Evolutionary conservation across 2,113 vertebrate genomes (phyloP), one percentile per base, ranked within the genome.

Genomic region (Dasyurus viverrinus): DNA sequence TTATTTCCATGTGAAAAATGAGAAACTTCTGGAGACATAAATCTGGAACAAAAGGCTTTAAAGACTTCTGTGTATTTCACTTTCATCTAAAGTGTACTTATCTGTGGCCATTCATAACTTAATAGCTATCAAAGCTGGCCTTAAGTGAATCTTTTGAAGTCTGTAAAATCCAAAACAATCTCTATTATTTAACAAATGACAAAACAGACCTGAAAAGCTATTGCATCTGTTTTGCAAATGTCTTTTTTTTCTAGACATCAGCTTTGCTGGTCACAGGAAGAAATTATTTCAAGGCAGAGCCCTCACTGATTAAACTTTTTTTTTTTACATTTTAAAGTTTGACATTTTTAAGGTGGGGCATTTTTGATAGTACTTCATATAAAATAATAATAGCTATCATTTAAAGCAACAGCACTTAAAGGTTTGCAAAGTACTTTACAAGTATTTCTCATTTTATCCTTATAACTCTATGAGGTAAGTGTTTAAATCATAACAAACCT

Each of bases 181-280:
- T 53, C 47, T 95, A 93, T 93, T 84, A 90, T n/a, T 57, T 93
- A 95, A 7, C 27, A 94, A 92, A 19, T 8, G 52, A 3, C 60
- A 91, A 93, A 8, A 24, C 48, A 93, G 46, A 92, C 55, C 24
- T 55, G 23, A 0, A 25, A 53, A 42, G 30, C 36, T 76, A 1
- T 89, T 42, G 54, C n/a, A 54, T 9, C 54, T 68, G 23, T 94
- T 54, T 36, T 50, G 27, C 76, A 54, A 89, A 92, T 76, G 68
- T 84, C 68, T 84, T 84, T 22, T 42, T 57, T 50, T 90, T 92
- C 89, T 90, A 14, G 25, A 46, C n/a, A 42, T 42, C 68, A 84
- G 23, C n/a, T 84, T 84, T 84, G n/a, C n/a, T 84, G 16, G 68
- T 84, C 68, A 84, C 23, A 42, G 68, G 16, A 84, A 84, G 68